Base-by-base conservation (phyloP, 2,797 vertebrate genomes). In the Pterois miles region DNA sequence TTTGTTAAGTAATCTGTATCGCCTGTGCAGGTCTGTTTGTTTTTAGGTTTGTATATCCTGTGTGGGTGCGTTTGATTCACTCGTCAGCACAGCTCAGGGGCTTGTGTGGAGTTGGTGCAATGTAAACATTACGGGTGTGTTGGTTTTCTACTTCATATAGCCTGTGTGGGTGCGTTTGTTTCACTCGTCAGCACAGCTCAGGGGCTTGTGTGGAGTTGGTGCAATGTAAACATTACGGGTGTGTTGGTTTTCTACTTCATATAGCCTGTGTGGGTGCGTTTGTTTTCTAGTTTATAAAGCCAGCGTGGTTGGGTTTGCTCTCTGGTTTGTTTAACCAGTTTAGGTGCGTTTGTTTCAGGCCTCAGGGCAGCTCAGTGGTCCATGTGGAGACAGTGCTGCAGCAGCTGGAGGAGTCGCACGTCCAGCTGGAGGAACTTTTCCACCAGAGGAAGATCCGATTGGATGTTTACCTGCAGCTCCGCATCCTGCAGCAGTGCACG, bases 341-440 rank as follows among this genome's bases (percentile, higher is more conserved):
- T 43, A 38, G 57, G 68, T 91, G 78, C 43, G 70, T 91, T 89
- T 93, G 85, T 90, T 92, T 87, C 72, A 90, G 89, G 34, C 98
- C 98, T 3, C 95, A 99, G 87, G 96, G 96, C 81, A 99, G 98
- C 91, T 99, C 98, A 3, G 97, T 99, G 92, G 97, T 95, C 76
- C 98, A 99, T 65, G 98, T 99, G 1, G 98, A 99, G 86, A 95
- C 96, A 0, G 98, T 99, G 50, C 94, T 99, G 7, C 98, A 99
- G 95, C 98, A 98, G 94, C 93, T 99, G 25, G 98, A 99, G 9
- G 98, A 99, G 82, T 95, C 97, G 34, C 98, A 99, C 74, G 97
- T 96, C 60, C 98, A 98, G 93, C 97, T 99, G 95, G 98, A 99
- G 93, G 98, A 99, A 59, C 95, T 99, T 31, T 99, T 99, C 88